Base-by-base conservation (phyloP, 1,140 invertebrate genomes). In the Neocloeon triangulifer region DNA sequence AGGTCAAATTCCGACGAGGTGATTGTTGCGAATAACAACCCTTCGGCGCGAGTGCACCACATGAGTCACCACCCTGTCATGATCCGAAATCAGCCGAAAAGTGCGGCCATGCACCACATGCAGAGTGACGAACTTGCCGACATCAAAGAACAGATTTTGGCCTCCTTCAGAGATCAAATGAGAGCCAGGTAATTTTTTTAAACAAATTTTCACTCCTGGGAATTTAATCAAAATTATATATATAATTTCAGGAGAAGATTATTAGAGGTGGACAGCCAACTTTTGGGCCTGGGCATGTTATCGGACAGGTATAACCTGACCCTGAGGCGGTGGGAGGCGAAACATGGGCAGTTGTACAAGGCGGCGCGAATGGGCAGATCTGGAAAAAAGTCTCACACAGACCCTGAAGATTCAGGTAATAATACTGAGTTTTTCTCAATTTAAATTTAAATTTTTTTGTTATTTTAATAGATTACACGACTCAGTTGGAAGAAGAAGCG, bases 131-230 rank as follows among this genome's bases (percentile, higher is more conserved):
- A n/a, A n/a, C n/a, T n/a, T n/a, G n/a, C n/a, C n/a, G n/a, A n/a
- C n/a, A n/a, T 88, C 2, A 60, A 79, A 21, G 78, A 86, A 36
- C 72, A 82, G 42, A 77, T 89, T 9, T 70, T 89, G 0, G 65
- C 72, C 0, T 77, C 76, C 0, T 91, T 89, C 48, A 78, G 82
- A 39, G 78, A 85, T 38, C 84, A 89, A 51, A 89, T 89, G 82
- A 69, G 78, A 40, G 51, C 88, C 1, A 64, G 81, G 62, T 66
- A 48, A 29, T 28, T 39, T 9, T 21, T 17, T 23, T 5, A 15
- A n/a, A 10, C n/a, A 3, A 7, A 18, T 14, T 20, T 18, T 17
- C n/a, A 37, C 32, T n/a, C n/a, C n/a, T 25, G 25, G 18, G n/a
- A n/a, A n/a, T 5, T 18, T 54, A 43, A 18, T 22, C 18, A 18